Evolutionary conservation across 2,797 vertebrate species (phyloP).

Genomic region (Mionectes olivaceus): DNA sequence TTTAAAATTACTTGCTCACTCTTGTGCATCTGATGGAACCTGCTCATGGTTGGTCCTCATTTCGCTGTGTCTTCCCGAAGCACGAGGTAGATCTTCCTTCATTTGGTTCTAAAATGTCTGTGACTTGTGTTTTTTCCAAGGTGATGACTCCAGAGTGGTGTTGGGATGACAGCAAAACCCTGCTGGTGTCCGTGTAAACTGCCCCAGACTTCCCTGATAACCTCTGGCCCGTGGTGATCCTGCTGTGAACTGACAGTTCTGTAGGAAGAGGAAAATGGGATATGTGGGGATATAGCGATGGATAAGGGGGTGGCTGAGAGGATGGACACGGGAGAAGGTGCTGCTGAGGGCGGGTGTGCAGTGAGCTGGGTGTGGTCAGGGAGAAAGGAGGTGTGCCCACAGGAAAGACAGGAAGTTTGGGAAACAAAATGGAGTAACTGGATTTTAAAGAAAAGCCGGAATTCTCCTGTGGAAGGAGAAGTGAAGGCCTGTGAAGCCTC

Average conservation of each 20-base stretch:
- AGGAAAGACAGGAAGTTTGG: background rate
- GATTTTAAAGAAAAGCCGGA: background rate
- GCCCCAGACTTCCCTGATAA: background rate
- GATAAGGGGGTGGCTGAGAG: background rate
- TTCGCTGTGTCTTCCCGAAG: background rate
- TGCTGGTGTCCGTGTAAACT: background rate
- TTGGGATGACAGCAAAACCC: background rate
- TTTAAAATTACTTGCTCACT: background rate
- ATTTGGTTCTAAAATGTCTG: background rate
- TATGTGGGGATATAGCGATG: background rate
- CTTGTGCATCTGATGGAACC: background rate
- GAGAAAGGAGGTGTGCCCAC: background rate
- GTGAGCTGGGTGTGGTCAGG: background rate
- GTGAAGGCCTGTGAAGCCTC: background rate
- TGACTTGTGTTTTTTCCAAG: background rate
- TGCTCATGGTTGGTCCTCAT: background rate
- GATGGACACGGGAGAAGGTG: background rate
- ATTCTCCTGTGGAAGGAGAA: background rate
- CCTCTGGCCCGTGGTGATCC: background rate
- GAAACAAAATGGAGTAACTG: slow-evolving; percentile 17
- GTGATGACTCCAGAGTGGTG: background rate
- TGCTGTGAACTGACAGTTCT: fast-evolving
- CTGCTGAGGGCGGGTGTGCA: background rate
- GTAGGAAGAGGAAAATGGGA: background rate
- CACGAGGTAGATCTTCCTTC: background rate